Base-by-base conservation (phyloP, 2,888 invertebrate genomes). In the Hypselothyrea guttata region DNA sequence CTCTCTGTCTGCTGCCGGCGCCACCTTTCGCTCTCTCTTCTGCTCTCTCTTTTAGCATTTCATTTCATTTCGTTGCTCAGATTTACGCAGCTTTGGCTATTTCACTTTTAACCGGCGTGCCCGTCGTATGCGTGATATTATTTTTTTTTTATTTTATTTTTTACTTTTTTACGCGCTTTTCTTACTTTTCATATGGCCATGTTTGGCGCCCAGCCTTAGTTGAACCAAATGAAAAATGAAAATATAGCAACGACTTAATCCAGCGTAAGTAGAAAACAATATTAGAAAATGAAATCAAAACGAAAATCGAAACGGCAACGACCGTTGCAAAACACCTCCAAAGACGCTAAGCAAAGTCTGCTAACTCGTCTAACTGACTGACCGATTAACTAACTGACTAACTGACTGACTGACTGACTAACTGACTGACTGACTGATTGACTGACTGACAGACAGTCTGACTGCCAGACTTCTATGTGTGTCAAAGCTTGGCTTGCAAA, bases 401-500 rank as follows among this genome's bases (percentile, higher is more conserved):
- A 61, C 27, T 38, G 42, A 30, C 28, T 30, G 46, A 38, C 42
- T 48, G 56, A 42, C 27, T 48, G 31, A 38, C 41, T 37, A 27
- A 34, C 35, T 37, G 16, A 30, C 13, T 15, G 22, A 15, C 7
- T 34, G 34, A 34, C 12, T 13, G 16, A 18, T 30, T 49, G 58
- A 54, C 42, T 15, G 38, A 51, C 13, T 59, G 65, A 28, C 34
- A 42, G 37, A 51, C 33, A 58, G 64, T 49, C 51, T 55, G 38
- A 48, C 44, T 38, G 63, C 37, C 70, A 68, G 66, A 61, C 71
- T 74, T 69, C 68, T 53, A 83, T 81, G 81, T 81, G 64, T 81
- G 81, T 84, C 84, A 79, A 82, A 76, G 78, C 74, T 79, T 79
- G 73, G 66, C 79, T 68, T 59, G 75, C 71, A 69, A 83, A 76